A percentile compares a stretch with the other conserved stretches of the same genome.
These are phyloP conservation scores for Sminthurides aquaticus DNA, from an alignment of 2,888 invertebrate species.

Conservation along the genomic window DNA sequence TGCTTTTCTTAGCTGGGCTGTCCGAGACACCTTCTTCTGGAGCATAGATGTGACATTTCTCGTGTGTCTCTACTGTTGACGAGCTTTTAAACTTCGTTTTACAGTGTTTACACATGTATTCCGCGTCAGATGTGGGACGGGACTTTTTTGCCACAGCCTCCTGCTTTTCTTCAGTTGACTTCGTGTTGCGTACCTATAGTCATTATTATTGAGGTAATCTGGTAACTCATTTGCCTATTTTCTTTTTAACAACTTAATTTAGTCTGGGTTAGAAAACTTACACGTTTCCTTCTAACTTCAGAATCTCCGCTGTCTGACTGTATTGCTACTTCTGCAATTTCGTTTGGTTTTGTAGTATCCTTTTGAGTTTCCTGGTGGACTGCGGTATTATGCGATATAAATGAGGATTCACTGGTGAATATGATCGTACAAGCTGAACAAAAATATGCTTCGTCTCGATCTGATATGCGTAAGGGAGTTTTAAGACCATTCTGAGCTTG, in stretches of 20 bases:
- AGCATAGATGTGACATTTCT: constrained; percentile 34
- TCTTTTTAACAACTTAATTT: background rate
- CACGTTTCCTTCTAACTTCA: background rate
- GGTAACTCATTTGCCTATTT: background rate
- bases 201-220: background rate
- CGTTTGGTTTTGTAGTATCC: background rate
- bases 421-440: background rate
- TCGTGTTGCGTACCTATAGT: background rate
- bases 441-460: background rate
- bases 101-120: constrained; percentile 33
- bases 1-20: constrained; percentile 1
- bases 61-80: constrained; percentile 34
- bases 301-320: too few relatives aligned
- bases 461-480: too few relatives aligned
- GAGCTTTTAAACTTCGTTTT: constrained; percentile 30
- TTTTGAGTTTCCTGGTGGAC: background rate
- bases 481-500: too few relatives aligned
- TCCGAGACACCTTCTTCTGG: background rate
- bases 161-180: constrained; percentile 23
- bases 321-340: background rate
- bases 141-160: constrained; percentile 33
- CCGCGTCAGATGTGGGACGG: constrained; percentile 27
- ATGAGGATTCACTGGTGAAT: background rate
- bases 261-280: background rate
- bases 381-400: background rate